A percentile compares a stretch with the other conserved stretches of the same genome.
These are phyloP conservation scores for Procambarus clarkii DNA, from an alignment of 1,140 invertebrate genomes.

Conservation along the genomic window DNA sequence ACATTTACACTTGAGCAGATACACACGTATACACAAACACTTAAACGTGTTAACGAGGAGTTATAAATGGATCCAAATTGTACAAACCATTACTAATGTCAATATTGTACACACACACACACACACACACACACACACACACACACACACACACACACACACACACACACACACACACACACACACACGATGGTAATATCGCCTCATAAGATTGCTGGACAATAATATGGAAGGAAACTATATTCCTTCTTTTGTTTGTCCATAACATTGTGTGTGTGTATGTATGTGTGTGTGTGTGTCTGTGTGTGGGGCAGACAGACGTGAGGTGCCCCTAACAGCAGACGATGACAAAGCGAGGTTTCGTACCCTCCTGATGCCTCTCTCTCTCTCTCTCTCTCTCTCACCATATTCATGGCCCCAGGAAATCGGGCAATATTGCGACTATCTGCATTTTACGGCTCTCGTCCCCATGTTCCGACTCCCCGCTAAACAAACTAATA, in stretches of 20 bases:
- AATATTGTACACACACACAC: too few species aligned
- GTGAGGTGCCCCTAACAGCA: not conserved
- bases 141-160: too few species aligned
- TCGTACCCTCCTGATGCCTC: not conserved
- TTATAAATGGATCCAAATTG: too few species aligned
- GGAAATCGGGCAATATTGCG: slow-evolving; percentile 25
- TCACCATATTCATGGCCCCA: not conserved
- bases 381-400: not conserved
- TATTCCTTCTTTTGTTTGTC: not conserved
- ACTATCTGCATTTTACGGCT: slow-evolving; percentile 33
- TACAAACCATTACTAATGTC: too few species aligned
- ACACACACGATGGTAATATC: too few species aligned
- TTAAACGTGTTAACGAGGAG: too few species aligned
- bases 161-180: too few species aligned
- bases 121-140: too few species aligned
- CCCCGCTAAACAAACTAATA: slow-evolving; percentile 32
- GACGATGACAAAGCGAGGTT: not conserved
- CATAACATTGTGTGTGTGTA: not conserved
- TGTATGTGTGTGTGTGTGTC: not conserved
- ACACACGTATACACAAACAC: too few species aligned
- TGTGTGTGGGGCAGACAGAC: not conserved
- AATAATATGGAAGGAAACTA: too few species aligned
- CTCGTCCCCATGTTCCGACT: slow-evolving; percentile 20
- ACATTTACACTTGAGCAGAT: too few species aligned
- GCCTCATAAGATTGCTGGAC: too few species aligned